Conservation (phyloP, 2,888 invertebrate genomes). For the Nezara viridula region DNA sequence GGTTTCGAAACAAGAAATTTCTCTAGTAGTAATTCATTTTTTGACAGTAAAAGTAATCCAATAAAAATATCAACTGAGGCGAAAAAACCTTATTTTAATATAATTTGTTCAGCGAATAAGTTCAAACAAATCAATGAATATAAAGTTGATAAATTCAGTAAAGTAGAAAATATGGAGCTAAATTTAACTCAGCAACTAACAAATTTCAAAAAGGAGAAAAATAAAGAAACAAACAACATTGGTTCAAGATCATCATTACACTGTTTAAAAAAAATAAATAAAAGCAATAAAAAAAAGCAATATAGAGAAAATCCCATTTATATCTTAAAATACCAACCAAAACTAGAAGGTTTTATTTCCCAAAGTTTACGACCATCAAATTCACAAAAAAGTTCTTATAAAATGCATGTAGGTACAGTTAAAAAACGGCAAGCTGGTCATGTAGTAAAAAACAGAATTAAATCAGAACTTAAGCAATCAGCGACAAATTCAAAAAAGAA, state of each 20-base stretch:
- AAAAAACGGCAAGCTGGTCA: neutral
- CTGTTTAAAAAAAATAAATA: neutral
- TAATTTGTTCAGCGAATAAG: neutral
- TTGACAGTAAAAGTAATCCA: neutral
- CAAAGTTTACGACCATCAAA: neutral
- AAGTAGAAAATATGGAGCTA: neutral
- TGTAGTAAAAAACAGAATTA: neutral
- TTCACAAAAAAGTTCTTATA: neutral
- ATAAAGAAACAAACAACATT: neutral
- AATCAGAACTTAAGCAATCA: constrained; percentile 25
- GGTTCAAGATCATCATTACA: neutral
- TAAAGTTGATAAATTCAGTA: neutral
- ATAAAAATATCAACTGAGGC: neutral
- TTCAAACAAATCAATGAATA: neutral
- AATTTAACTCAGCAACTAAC: neutral
- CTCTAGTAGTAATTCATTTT: neutral
- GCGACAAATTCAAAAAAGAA: constrained; percentile 2
- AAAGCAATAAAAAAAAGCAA: neutral
- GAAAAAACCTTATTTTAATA: neutral
- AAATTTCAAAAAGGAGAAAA: neutral
- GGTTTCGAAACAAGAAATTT: neutral
- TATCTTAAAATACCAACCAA: neutral
- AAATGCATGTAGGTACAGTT: neutral
- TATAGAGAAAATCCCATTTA: neutral
- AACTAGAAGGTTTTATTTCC: constrained; percentile 16